A percentile compares a stretch with the other conserved stretches of the same genome.
Conservation (phyloP, 2,888 invertebrate species). For the Papilio elwesi region DNA sequence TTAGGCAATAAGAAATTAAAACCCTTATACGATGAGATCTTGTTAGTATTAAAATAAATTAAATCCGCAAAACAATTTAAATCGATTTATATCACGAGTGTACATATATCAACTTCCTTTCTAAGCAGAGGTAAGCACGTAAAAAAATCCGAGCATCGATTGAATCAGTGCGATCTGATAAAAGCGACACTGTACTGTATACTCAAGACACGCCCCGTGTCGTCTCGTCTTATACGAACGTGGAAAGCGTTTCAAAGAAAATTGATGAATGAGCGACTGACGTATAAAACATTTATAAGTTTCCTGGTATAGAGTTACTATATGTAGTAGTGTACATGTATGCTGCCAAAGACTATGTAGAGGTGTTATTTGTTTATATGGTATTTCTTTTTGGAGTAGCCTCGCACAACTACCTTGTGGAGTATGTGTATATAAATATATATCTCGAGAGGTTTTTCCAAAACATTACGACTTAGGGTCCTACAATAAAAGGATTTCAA, state of each 20-base stretch:
- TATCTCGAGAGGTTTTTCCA: too few relatives aligned
- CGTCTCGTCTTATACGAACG: not conserved
- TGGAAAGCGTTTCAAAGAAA: slow-evolving; percentile 22
- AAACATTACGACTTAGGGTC: too few relatives aligned
- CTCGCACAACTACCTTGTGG: too few relatives aligned
- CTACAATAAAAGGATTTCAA: too few relatives aligned
- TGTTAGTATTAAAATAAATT: not conserved
- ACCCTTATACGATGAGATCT: not conserved
- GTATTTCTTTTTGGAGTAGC: too few relatives aligned
- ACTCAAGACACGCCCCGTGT: slow-evolving; percentile 12
- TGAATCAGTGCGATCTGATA: slow-evolving; percentile 29
- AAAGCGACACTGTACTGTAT: slow-evolving; percentile 11
- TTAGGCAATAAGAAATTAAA: too few relatives aligned
- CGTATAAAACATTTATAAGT: slow-evolving; percentile 4
- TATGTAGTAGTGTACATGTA: not conserved
- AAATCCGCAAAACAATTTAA: not conserved
- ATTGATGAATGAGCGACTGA: slow-evolving; percentile 9
- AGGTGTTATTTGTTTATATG: not conserved
- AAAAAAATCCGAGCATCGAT: slow-evolving; percentile 17
- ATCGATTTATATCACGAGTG: not conserved
- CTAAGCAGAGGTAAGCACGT: not conserved
- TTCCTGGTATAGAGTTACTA: too few relatives aligned
- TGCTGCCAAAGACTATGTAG: not conserved
- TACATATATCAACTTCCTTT: slow-evolving; percentile 4
- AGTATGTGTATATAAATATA: too few relatives aligned